These are phyloP conservation scores for Takifugu ocellatus DNA, from an alignment of 2,797 vertebrate species.

Conservation along the genomic window DNA sequence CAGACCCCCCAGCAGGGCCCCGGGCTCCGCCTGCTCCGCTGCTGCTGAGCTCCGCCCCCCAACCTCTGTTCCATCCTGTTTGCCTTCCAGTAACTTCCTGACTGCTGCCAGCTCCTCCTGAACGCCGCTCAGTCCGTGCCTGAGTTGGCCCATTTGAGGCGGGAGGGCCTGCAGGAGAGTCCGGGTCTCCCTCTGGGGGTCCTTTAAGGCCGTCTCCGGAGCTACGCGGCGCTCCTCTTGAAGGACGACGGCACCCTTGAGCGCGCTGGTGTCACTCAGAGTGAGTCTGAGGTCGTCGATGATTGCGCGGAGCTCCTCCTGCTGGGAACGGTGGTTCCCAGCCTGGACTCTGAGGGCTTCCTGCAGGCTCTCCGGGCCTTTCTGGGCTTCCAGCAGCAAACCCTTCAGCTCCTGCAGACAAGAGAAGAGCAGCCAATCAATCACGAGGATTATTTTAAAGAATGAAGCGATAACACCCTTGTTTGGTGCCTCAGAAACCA, in stretches of 20 bases:
- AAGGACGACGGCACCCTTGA: slow-evolving; percentile 2
- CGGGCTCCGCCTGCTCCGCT: slow-evolving; percentile 53
- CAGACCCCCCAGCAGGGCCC: slow-evolving; percentile 73
- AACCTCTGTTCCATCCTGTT: background rate
- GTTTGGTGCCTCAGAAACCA: too few species aligned
- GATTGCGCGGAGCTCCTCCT: slow-evolving; percentile 81
- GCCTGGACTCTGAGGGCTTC: slow-evolving; percentile 90
- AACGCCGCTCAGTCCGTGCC: slow-evolving; percentile 70
- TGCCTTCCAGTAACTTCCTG: slow-evolving; percentile 57
- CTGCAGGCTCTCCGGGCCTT: slow-evolving; percentile 90
- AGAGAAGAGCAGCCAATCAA: too few species aligned
- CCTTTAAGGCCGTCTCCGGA: slow-evolving; percentile 62
- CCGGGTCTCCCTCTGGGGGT: slow-evolving; percentile 69
- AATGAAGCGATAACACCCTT: too few species aligned
- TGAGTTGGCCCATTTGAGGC: slow-evolving; percentile 77
- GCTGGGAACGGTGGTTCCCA: slow-evolving; percentile 82
- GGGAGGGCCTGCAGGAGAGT: slow-evolving; percentile 76
- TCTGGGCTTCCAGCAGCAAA: slow-evolving; percentile 91
- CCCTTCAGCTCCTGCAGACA: slow-evolving; percentile 82
- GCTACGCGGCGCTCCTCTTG: slow-evolving; percentile 4
- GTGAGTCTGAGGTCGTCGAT: slow-evolving; percentile 77
- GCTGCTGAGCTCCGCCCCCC: background rate
- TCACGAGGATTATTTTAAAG: too few species aligned
- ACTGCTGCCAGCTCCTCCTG: slow-evolving; percentile 69
- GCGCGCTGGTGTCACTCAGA: slow-evolving; percentile 53